Percentiles rank a stretch among this genome's conserved stretches.
These are phyloP conservation scores for Rhineura floridana DNA, from an alignment of 2,113 vertebrate genomes.

Conservation along the genomic window DNA sequence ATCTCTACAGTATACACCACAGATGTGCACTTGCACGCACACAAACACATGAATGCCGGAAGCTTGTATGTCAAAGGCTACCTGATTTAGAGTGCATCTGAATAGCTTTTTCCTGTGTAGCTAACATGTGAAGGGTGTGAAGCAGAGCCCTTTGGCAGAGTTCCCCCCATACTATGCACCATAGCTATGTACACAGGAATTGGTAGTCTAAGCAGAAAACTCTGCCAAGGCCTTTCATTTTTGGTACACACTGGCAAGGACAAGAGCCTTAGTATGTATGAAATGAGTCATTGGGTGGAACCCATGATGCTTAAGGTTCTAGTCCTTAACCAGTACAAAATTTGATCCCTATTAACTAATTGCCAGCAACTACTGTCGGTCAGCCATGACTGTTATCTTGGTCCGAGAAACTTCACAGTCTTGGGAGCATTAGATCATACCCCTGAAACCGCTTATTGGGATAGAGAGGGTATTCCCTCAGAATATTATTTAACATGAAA, in stretches of 20 bases:
- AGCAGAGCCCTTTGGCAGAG: not conserved
- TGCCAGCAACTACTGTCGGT: not conserved
- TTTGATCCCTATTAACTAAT: not conserved
- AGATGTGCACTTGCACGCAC: too few species aligned
- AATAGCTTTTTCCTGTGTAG: not conserved
- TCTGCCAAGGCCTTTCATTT: not conserved
- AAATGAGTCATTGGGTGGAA: not conserved
- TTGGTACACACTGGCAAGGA: not conserved
- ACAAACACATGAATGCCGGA: not conserved
- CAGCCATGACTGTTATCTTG: not conserved
- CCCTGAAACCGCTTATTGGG: not conserved
- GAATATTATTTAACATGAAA: not conserved
- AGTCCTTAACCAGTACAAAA: not conserved
- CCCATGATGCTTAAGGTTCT: too few species aligned
- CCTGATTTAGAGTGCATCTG: not conserved
- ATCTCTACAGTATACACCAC: not conserved
- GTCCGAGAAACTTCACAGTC: not conserved
- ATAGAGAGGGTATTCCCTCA: not conserved
- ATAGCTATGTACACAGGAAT: not conserved
- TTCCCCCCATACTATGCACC: not conserved
- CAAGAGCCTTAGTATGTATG: not conserved
- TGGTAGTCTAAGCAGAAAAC: not conserved
- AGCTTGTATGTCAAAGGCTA: not conserved
- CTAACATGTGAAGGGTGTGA: not conserved
- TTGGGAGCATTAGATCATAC: not conserved